Evolutionary conservation across 2,797 vertebrate species (phyloP), one percentile per base, ranked within the genome.

Genomic region (Arvicola amphibius): DNA sequence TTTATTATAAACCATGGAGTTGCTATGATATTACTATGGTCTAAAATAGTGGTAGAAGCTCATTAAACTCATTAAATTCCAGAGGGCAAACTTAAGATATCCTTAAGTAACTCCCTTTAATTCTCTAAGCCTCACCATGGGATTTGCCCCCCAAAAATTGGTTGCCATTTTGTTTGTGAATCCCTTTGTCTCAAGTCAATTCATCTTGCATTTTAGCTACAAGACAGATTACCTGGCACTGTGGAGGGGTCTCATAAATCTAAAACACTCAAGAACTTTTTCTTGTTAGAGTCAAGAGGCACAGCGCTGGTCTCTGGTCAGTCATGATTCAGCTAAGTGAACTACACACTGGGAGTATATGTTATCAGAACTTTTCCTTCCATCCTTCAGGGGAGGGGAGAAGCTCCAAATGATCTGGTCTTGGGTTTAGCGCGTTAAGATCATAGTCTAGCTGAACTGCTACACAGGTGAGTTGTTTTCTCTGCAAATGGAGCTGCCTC

Each of bases 401-500:
- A 43, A 32, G 92, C 76, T 88, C 81, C 73, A 92, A 25, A 51
- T 86, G 51, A 89, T 80, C 91, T 14, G 2, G 53, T 76, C 92
- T 96, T 92, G 32, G 23, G 37, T 90, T 95, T 83, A 85, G 63
- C 53, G 19, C 46, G 48, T n/a, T 95, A 89, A 87, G 53, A 80
- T 95, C 56, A 84, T 96, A 79, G 95, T 94, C 88, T 89, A 89
- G 88, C 53, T 59, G 78, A 94, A 56, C 59, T 61, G 34, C 65
- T 89, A 14, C 53, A 61, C 46, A 92, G 88, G 13, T 84, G 78
- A 95, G 65, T 51, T 94, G 88, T 90, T 95, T 96, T 80, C 92
- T 94, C 81, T 95, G 88, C 61, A 96, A 96, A 91, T n/a, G 90
- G 96, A 91, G 81, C 91, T 40, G 2, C 53, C 37, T 86, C 73